phyloP scores from a whole-genome alignment of 2,888 invertebrate genomes.

The Disparrhopalites patrizii region DNA sequence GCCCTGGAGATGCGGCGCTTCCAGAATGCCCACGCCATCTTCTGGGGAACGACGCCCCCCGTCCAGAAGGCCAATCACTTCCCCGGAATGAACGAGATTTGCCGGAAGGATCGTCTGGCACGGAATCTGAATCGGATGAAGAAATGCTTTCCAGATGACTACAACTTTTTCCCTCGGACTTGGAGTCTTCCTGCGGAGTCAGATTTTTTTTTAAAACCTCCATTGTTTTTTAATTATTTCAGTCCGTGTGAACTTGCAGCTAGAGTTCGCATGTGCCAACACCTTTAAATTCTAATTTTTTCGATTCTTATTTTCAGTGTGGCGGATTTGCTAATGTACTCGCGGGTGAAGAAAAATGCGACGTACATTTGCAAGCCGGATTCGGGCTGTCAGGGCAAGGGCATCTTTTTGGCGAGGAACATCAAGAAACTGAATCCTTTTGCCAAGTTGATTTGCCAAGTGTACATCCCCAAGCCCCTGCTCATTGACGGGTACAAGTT shows the following conservation, averaged over 20 bases:
- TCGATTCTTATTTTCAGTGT: no score
- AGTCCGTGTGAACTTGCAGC: no score
- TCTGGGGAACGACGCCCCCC: conserved; percentile 21
- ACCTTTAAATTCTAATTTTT: no score
- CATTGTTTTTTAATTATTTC: background rate
- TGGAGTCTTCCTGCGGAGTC: conserved; percentile 92
- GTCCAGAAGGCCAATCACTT: conserved; percentile 77
- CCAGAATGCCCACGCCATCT: conserved; percentile 50
- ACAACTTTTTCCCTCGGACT: conserved; percentile 86
- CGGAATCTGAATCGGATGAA: conserved; percentile 85
- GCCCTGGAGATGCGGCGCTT: conserved; percentile 88
- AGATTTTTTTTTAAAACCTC: conserved; percentile 51
- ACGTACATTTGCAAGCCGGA: conserved; percentile 90
- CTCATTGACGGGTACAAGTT: conserved; percentile 90
- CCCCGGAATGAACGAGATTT: conserved; percentile 84
- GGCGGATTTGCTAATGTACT: conserved; percentile 68
- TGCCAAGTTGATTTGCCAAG: conserved; percentile 82
- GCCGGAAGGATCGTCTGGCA: conserved; percentile 82
- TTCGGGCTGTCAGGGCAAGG: conserved; percentile 83
- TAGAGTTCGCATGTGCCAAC: no score
- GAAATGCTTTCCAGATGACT: conserved; percentile 80
- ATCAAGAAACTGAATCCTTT: conserved; percentile 71
- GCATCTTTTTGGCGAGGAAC: conserved; percentile 79
- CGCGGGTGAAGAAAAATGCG: conserved; percentile 65
- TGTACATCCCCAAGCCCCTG: conserved; percentile 71